phyloP scores from a whole-genome alignment of 2,797 vertebrate species.

The Coregonus suidteri region DNA sequence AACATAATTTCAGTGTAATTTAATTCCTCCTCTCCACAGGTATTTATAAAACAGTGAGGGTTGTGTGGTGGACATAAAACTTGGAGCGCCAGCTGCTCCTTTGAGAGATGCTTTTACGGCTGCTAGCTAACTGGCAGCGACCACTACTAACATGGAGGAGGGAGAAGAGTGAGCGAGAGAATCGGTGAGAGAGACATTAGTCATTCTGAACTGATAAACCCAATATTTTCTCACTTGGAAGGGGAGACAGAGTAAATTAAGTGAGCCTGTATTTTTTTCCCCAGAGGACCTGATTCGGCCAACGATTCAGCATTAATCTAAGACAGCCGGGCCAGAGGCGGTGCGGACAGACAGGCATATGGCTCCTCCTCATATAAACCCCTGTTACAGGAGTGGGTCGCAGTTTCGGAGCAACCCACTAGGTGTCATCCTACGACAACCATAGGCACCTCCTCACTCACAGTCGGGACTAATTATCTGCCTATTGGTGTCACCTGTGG shows the following conservation, averaged over 20 bases:
- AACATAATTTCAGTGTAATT: neutral
- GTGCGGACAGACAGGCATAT: neutral
- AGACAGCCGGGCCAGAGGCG: constrained; percentile 63
- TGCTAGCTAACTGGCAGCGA: neutral
- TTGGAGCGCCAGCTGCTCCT: neutral
- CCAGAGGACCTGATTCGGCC: constrained; percentile 57
- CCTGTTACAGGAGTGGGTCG: no score
- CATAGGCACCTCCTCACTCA: no score
- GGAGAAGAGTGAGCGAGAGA: neutral
- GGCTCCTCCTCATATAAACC: neutral
- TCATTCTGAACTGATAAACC: constrained; percentile 20
- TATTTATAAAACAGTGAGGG: neutral
- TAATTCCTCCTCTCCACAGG: neutral
- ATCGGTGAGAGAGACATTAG: neutral
- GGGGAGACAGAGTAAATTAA: constrained; percentile 18
- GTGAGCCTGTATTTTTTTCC: constrained; percentile 56
- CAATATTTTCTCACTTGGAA: constrained; percentile 40
- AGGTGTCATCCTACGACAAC: no score
- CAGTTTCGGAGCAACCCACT: no score
- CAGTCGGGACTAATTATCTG: no score
- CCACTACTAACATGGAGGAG: neutral
- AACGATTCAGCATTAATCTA: constrained; percentile 57
- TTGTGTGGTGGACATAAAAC: neutral
- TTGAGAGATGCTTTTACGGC: neutral
- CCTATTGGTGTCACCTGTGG: no score